Evolutionary conservation across 2,888 invertebrate genomes (phyloP).

Genomic region (Urechis unicinctus): DNA sequence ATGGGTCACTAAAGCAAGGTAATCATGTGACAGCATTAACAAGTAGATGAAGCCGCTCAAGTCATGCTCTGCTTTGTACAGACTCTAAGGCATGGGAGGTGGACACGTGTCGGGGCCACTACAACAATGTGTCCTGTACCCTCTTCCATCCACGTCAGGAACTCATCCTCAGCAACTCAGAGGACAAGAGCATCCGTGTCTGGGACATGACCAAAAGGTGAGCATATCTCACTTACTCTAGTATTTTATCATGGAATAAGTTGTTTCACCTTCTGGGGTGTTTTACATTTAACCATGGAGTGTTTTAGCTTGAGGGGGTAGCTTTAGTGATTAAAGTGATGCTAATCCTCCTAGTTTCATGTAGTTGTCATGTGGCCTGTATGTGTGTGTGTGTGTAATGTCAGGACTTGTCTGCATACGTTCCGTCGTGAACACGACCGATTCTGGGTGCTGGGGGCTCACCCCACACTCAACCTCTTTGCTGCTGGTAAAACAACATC

Average conservation of each 20-base stretch:
- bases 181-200: conserved; percentile 94
- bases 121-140: conserved; percentile 97
- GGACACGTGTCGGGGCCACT: conserved; percentile 98
- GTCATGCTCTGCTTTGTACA: conserved; percentile 21
- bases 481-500: conserved; percentile 83
- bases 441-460: conserved; percentile 94
- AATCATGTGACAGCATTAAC: too few relatives aligned
- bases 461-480: conserved; percentile 91
- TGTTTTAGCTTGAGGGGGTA: too few relatives aligned
- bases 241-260: background rate
- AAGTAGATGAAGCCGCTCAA: background rate
- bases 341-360: too few relatives aligned
- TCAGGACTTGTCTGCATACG: conserved; percentile 48
- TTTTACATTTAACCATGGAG: too few relatives aligned
- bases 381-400: background rate
- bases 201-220: conserved; percentile 78
- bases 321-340: too few relatives aligned
- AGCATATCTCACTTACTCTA: background rate
- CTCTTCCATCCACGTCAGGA: conserved; percentile 96
- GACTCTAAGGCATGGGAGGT: conserved; percentile 88
- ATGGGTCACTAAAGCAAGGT: too few relatives aligned
- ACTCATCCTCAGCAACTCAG: conserved; percentile 91
- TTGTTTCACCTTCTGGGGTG: too few relatives aligned
- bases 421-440: conserved; percentile 86
- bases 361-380: too few relatives aligned